Base-by-base conservation (phyloP, 2,888 invertebrate species). In the Eurytoma californica region DNA sequence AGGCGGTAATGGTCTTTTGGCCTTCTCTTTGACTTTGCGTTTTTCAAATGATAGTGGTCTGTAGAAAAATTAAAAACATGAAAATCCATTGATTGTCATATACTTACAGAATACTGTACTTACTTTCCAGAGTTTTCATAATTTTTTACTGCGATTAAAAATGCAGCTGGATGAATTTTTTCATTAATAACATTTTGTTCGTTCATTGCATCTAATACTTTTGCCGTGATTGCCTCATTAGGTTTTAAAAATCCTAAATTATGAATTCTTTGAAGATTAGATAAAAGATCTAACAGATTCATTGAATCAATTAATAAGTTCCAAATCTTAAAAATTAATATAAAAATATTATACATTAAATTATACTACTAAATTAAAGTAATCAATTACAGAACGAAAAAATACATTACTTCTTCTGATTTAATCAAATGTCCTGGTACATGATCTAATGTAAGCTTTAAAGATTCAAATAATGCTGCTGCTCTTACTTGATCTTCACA, bases 401-500 rank as follows among this genome's bases (percentile, higher is more conserved):
- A 39, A 72, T 61, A 14, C 63, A 91, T 89, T 89, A 95, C 94
- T 86, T 92, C 92, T 86, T 92, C 92, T 63, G 93, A 92, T 83
- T 94, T 94, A 63, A 94, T 90, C 80, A 94, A 90, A 85, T 92
- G 92, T 7, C 94, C 93, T 73, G 95, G 94, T n/a, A 95, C 92
- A 87, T 95, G 94, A 84, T 94, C 93, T 57, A 95, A 90, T 12
- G 92, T 92, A 67, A 94, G 92, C 67, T 92, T 90, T 82, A 93
- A 88, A 57, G 90, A 89, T 75, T 91, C 88, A 0, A 92, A 90
- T 18, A 94, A 87, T 16, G 87, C 87, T 1, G 92, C 92, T 3
- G 93, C 93, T 4, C 90, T 89, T 0, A 86, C 85, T 13, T 92
- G 91, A 83, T 93, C 92, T 12, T 85, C 84, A 65, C 89, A 89